phyloP scores from a whole-genome alignment of 1,140 invertebrate genomes.

The Heliothis subflexa region DNA sequence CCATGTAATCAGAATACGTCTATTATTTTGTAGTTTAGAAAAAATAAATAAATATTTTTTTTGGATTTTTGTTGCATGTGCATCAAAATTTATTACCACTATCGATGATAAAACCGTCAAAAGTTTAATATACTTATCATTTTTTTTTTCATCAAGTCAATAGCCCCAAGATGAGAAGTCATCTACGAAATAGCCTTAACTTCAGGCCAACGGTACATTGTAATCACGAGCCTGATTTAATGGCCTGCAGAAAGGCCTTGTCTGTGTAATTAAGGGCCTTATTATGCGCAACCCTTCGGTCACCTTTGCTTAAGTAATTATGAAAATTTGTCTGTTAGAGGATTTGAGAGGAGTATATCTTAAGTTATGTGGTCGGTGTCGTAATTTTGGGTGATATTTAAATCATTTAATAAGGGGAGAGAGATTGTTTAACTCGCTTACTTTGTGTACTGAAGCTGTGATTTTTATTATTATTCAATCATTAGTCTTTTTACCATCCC shows the following conservation, averaged over 20 bases:
- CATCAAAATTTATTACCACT: too few relatives aligned
- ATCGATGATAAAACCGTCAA: too few relatives aligned
- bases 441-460: too few relatives aligned
- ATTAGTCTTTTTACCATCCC: too few relatives aligned
- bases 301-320: slow-evolving; percentile 20
- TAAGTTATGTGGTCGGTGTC: not conserved
- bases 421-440: too few relatives aligned
- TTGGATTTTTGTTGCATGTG: too few relatives aligned
- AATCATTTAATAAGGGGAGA: not conserved
- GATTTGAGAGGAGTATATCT: not conserved
- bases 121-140: too few relatives aligned
- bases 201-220: not conserved
- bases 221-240: slow-evolving; percentile 22
- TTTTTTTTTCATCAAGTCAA: slow-evolving; percentile 30
- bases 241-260: not conserved
- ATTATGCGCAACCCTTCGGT: slow-evolving; percentile 25
- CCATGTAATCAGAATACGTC: not conserved
- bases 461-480: too few relatives aligned
- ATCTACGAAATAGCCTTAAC: slow-evolving; percentile 11
- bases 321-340: slow-evolving; percentile 3
- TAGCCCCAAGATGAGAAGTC: slow-evolving; percentile 6
- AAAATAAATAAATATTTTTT: too few relatives aligned
- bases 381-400: not conserved
- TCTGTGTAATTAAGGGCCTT: slow-evolving; percentile 21
- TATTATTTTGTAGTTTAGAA: too few relatives aligned